Base-by-base conservation (phyloP, 2,797 vertebrate genomes). In the Enteromius fasciolatus region DNA sequence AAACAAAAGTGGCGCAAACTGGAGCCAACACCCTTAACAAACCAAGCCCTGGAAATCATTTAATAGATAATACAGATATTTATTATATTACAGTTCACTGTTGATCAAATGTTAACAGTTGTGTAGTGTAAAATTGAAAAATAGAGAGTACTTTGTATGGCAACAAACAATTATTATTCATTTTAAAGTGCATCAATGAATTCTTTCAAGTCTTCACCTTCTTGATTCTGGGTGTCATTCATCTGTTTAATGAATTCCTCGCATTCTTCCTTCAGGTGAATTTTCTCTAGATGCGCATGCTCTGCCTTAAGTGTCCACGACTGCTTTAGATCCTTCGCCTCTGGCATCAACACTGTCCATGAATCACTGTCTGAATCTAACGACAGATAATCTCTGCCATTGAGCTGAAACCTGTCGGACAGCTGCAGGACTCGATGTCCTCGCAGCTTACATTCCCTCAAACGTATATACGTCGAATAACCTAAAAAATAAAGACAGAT, bases 401-500 rank as follows among this genome's bases (percentile, higher is more conserved):
- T 87, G 17, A 52, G 89, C 54, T 91, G 87, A 25, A 94, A 81
- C 31, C 86, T 86, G 82, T 94, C 92, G 0, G 59, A 72, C 87
- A 89, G 90, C 39, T 86, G 87, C 66, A 92, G 72, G 81, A 83
- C 67, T 39, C 36, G 66, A 69, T 87, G 83, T 3, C 91, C 92
- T 68, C 91, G 90, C 66, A 91, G 67, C 36, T 82, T 87, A 75
- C 94, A 95, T 46, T 93, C 92, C 50, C 88, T 91, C 18, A 90
- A 89, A 48, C 80, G 87, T 39, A 91, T 80, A 14, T 91, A 67
- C 18, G 86, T 92, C 81, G 89, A 86, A 72, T 88, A 88, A 25
- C 39, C 94, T 94, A 2, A 64, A 50, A 15, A 23, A 0, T 20
- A 79, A 72, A 28, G 3, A 41, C 59, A 8, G 20, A 77, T 31